Evolutionary conservation across 2,113 vertebrate species (phyloP).

Genomic region (Sinocyclocheilus grahami): DNA sequence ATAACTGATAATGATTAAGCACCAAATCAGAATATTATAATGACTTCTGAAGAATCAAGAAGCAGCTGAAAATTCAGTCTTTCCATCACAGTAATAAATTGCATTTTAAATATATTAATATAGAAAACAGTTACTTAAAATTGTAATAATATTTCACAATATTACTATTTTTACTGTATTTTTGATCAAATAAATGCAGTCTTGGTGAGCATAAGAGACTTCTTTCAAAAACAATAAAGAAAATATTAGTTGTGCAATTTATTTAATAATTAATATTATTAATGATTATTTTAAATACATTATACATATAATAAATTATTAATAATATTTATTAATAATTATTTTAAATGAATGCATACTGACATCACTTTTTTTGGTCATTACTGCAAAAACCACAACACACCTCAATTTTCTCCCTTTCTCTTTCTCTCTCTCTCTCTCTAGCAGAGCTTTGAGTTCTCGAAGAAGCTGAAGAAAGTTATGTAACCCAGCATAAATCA

Average conservation of each 20-base stretch:
- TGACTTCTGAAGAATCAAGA: too few species aligned
- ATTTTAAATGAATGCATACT: neutral
- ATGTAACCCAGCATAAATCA: slow-evolving; percentile 62
- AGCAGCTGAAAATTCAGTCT: too few species aligned
- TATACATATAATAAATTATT: neutral
- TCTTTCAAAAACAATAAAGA: neutral
- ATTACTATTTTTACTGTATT: too few species aligned
- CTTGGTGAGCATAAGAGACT: too few species aligned
- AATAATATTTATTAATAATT: neutral
- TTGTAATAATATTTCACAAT: too few species aligned
- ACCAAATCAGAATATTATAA: neutral
- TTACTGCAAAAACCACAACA: neutral
- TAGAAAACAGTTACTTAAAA: too few species aligned
- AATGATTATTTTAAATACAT: neutral
- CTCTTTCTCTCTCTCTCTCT: too few species aligned
- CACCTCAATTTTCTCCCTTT: neutral
- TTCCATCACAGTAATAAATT: too few species aligned
- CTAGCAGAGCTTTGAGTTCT: neutral
- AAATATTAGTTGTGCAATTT: neutral
- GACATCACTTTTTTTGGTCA: neutral
- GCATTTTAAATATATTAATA: too few species aligned
- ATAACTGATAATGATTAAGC: neutral
- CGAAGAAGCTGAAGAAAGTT: neutral
- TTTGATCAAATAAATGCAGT: too few species aligned
- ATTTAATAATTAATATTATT: neutral